Conservation (phyloP, 2,797 vertebrate species). For the Clarias fuscus region DNA sequence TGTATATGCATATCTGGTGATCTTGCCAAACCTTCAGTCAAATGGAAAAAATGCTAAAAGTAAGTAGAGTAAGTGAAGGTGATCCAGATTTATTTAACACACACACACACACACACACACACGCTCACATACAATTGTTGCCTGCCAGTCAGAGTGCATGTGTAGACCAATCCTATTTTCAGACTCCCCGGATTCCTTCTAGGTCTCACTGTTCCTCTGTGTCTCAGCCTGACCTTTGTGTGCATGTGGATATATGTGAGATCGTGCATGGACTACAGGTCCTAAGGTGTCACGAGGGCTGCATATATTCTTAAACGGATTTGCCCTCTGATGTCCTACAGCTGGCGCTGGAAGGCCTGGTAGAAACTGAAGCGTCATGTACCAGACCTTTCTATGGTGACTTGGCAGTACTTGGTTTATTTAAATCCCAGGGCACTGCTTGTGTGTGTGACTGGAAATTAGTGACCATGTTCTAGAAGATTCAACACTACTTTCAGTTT, state of each 20-base stretch:
- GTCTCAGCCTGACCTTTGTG: slow-evolving; percentile 26
- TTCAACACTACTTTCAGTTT: neutral
- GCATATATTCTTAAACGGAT: slow-evolving; percentile 19
- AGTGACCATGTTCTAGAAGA: neutral
- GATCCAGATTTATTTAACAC: slow-evolving; percentile 18
- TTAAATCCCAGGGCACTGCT: slow-evolving; percentile 29
- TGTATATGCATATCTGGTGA: neutral
- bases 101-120: neutral
- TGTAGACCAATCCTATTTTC: slow-evolving; percentile 52
- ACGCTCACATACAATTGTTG: slow-evolving; percentile 31
- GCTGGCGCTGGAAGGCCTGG: slow-evolving; percentile 1
- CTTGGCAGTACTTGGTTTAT: slow-evolving; percentile 5
- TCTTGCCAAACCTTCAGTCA: neutral
- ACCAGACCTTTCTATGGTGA: slow-evolving; percentile 17
- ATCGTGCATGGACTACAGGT: slow-evolving; percentile 5
- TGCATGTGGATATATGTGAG: slow-evolving; percentile 15
- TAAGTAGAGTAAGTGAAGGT: slow-evolving; percentile 30
- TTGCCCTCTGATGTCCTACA: slow-evolving; percentile 38
- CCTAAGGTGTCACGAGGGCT: slow-evolving; percentile 19
- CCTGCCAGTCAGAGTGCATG: slow-evolving; percentile 18
- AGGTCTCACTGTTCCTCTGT: slow-evolving; percentile 35
- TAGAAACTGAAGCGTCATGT: slow-evolving; percentile 10
- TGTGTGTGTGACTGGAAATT: slow-evolving; percentile 33
- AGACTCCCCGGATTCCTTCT: slow-evolving; percentile 34
- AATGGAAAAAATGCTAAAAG: slow-evolving; percentile 27